Evolutionary conservation across 92 coral and sea anemone genomes (phyloP).

Genomic region (Isaurus tuberculatus): DNA sequence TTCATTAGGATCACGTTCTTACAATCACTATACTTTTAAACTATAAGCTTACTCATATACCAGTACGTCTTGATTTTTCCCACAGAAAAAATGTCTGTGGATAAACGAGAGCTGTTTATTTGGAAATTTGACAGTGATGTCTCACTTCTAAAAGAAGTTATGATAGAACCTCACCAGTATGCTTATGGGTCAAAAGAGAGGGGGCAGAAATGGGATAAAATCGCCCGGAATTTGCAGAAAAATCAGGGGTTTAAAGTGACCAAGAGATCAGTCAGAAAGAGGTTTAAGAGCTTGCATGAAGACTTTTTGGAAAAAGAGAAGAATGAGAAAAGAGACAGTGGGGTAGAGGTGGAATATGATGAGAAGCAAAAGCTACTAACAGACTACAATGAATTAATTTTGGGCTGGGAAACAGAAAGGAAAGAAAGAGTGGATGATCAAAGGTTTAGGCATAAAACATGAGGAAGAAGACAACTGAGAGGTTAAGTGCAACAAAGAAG

Average conservation of each 20-base stretch:
- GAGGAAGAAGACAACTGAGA: slow-evolving; percentile 48
- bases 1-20: too few relatives aligned
- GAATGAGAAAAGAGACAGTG: slow-evolving; percentile 52
- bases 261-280: slow-evolving; percentile 42
- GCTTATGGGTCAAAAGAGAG: slow-evolving; percentile 45
- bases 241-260: slow-evolving; percentile 43
- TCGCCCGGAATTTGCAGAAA: slow-evolving; percentile 25
- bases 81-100: too few relatives aligned
- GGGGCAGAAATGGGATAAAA: slow-evolving; percentile 35
- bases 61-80: too few relatives aligned
- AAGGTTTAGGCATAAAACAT: slow-evolving; percentile 46
- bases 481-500: slow-evolving; percentile 50
- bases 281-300: slow-evolving; percentile 51
- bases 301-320: slow-evolving; percentile 45
- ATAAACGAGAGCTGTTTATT: slow-evolving; percentile 42
- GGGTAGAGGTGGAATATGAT: slow-evolving; percentile 57
- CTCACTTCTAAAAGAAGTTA: slow-evolving; percentile 17
- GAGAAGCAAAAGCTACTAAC: slow-evolving; percentile 50
- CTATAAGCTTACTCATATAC: too few relatives aligned
- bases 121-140: slow-evolving; percentile 21
- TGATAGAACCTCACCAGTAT: slow-evolving; percentile 46
- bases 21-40: too few relatives aligned
- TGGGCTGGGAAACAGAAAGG: slow-evolving; percentile 25
- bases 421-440: slow-evolving; percentile 31
- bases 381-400: slow-evolving; percentile 40